These are phyloP conservation scores for Eutrigla gurnardus DNA, from an alignment of 2,797 vertebrate genomes.

Conservation along the genomic window DNA sequence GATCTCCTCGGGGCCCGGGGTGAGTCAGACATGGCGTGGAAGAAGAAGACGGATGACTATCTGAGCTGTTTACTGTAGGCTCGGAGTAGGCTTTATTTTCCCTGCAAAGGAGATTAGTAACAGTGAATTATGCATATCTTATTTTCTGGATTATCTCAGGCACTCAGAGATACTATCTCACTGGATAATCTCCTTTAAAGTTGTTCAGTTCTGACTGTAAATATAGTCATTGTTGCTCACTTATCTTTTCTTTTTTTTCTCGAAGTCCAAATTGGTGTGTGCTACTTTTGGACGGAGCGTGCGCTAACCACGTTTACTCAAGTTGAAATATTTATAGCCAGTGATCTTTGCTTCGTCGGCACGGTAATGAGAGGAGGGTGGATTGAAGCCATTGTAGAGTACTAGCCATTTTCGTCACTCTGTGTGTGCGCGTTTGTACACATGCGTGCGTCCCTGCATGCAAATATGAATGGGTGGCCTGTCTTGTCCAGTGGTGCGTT, in stretches of 20 bases:
- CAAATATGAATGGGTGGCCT: constrained; percentile 76
- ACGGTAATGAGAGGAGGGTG: constrained; percentile 56
- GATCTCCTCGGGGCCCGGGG: constrained; percentile 59
- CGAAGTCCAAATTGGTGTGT: constrained; percentile 64
- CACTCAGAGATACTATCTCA: constrained; percentile 81
- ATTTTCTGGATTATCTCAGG: constrained; percentile 84
- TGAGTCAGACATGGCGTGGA: constrained; percentile 67
- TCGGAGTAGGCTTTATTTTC: constrained; percentile 79
- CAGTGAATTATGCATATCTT: constrained; percentile 87
- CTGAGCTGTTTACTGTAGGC: constrained; percentile 81
- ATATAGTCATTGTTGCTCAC: constrained; percentile 75
- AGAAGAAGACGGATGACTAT: constrained; percentile 68
- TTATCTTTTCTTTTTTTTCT: constrained; percentile 65
- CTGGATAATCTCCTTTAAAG: constrained; percentile 81
- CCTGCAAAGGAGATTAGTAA: constrained; percentile 85
- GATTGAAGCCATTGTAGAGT: constrained; percentile 53
- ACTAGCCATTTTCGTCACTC: constrained; percentile 44
- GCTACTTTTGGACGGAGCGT: constrained; percentile 59
- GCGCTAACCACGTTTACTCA: constrained; percentile 55
- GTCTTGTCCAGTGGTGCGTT: constrained; percentile 78
- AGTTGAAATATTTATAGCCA: constrained; percentile 55
- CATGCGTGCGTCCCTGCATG: constrained; percentile 59
- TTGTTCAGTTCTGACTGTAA: constrained; percentile 74
- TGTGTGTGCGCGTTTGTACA: constrained; percentile 29
- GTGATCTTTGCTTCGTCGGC: constrained; percentile 43